Conservation (phyloP, 2,888 invertebrate species). For the Spodoptera littoralis region DNA sequence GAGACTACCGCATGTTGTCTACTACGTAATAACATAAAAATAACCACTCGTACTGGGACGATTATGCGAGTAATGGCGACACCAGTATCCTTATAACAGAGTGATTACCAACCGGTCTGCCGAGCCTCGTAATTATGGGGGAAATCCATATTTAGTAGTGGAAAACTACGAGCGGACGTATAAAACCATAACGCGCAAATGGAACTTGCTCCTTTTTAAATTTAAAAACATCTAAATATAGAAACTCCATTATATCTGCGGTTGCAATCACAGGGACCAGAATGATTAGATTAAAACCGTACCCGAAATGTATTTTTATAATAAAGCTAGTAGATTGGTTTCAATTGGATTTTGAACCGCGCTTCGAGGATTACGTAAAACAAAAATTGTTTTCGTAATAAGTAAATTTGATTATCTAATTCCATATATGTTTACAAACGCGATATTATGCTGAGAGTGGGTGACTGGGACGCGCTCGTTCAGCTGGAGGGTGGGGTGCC, state of each 20-base stretch:
- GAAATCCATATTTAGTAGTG: slow-evolving; percentile 23
- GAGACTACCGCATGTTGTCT: no score
- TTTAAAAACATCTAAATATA: slow-evolving; percentile 1
- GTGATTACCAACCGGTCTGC: slow-evolving; percentile 3
- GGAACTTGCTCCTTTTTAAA: not conserved
- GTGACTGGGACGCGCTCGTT: slow-evolving; percentile 23
- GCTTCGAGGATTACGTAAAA: slow-evolving; percentile 33
- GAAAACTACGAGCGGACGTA: slow-evolving; percentile 18
- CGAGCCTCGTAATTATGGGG: slow-evolving; percentile 25
- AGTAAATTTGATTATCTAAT: slow-evolving; percentile 41
- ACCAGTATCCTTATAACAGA: slow-evolving; percentile 13
- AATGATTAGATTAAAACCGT: slow-evolving; percentile 1
- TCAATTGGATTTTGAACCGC: slow-evolving; percentile 8
- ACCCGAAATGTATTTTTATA: slow-evolving; percentile 7
- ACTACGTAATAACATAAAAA: no score
- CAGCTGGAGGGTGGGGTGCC: slow-evolving; percentile 32
- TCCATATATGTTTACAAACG: slow-evolving; percentile 50
- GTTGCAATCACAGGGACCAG: not conserved
- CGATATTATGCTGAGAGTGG: slow-evolving; percentile 40
- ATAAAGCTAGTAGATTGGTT: slow-evolving; percentile 30
- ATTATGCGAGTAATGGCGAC: slow-evolving; percentile 1
- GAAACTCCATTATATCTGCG: not conserved
- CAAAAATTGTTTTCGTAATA: slow-evolving; percentile 36
- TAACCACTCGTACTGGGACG: not conserved
- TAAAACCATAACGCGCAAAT: not conserved